Percentiles rank a stretch among this genome's conserved stretches.
phyloP scores from a whole-genome alignment of 2,888 invertebrate species.

The Mimas tiliae region DNA sequence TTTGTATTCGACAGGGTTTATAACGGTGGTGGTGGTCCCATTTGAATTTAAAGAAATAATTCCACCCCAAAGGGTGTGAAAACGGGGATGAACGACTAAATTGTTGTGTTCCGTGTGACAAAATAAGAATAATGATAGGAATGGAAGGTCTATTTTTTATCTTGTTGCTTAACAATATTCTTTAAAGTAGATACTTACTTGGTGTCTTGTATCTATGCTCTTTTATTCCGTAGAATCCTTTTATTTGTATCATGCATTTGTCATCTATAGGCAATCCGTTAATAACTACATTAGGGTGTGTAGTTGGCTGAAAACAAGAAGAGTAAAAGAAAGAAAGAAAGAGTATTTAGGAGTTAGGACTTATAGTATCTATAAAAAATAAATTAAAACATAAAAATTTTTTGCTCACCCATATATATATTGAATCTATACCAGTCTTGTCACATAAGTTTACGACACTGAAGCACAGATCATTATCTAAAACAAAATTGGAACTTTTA shows the following conservation, averaged over 20 bases:
- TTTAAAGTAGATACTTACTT: slow-evolving; percentile 41
- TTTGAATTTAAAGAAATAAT: no score
- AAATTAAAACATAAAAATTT: not conserved
- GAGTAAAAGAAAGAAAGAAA: no score
- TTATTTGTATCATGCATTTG: slow-evolving; percentile 49
- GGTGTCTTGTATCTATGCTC: slow-evolving; percentile 48
- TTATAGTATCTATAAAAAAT: not conserved
- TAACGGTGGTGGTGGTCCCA: no score
- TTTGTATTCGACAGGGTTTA: no score
- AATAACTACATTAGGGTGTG: slow-evolving; percentile 39
- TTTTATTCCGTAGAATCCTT: slow-evolving; percentile 51
- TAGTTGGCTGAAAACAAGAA: slow-evolving; percentile 45
- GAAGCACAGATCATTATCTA: slow-evolving; percentile 39
- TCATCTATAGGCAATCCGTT: slow-evolving; percentile 44
- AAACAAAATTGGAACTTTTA: not conserved
- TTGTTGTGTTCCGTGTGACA: no score
- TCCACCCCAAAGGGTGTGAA: no score
- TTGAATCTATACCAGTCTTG: not conserved
- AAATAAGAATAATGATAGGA: no score
- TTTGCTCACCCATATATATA: slow-evolving; percentile 22
- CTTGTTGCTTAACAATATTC: no score
- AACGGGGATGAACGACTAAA: no score
- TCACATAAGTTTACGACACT: slow-evolving; percentile 12
- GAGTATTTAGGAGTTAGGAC: not conserved
- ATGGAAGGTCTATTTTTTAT: no score